Evolutionary conservation across 2,113 vertebrate species (phyloP), one percentile per base, ranked within the genome.

Genomic region (Pygoscelis adeliae): DNA sequence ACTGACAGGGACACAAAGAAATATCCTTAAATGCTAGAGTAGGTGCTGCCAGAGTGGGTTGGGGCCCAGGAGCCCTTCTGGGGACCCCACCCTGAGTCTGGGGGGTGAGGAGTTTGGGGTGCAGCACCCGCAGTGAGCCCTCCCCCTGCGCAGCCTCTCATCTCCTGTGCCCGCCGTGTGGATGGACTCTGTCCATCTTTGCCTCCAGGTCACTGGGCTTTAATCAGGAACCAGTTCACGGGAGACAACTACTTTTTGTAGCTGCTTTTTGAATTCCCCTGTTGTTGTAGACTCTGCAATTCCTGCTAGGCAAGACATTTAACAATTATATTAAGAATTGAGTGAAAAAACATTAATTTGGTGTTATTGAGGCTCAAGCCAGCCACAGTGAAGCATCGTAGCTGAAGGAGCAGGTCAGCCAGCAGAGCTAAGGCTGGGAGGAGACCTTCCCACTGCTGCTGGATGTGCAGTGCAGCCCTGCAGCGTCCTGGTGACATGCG

Each of bases 401-500:
- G 73, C 26, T 7, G 25, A 26, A 22, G 40, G 71, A 46, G 53
- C 23, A 4, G 53, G 23, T 46, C 42, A 14, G 20, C 21, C 8
- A 15, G 70, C 49, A 22, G 11, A 32, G 29, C 29, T 17, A 13
- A 18, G 52, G 52, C 52, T 25, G 52, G 47, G 30, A 34, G 66
- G 49, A 30, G 26, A 59, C 25, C 13, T n/a, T 11, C 40, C 30
- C 2, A 5, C 6, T 6, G 50, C 67, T 27, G 50, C 66, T 26
- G 66, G 32, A 5, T 26, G 66, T 7, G 66, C 66, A 14, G 34
- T 9, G 65, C 65, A 25, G 44, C 65, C 65, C 44, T 38, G 26
- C 13, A 15, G 13, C 14, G 4, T 42, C 34, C 42, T 11, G 1
- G 10, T 8, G 21, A 38, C 29, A 10, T 1, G 5, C 1, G 3